Evolutionary conservation across 2,888 invertebrate species (phyloP).

Genomic region (Eristalinus aeneus): DNA sequence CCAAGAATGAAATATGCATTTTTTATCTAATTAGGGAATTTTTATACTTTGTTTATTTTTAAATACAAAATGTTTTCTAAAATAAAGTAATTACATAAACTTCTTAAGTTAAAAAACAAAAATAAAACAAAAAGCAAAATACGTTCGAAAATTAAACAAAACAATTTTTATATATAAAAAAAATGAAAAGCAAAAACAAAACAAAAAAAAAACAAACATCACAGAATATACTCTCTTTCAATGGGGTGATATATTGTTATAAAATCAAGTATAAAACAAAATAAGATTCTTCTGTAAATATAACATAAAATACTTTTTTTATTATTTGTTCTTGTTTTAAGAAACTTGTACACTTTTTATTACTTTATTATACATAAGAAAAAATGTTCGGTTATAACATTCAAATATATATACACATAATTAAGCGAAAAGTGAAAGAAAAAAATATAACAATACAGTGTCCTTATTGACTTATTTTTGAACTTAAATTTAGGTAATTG

Average conservation of each 20-base stretch:
- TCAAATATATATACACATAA: slow-evolving; percentile 44
- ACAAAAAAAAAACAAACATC: slow-evolving; percentile 54
- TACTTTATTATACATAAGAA: slow-evolving; percentile 29
- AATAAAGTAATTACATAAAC: slow-evolving; percentile 36
- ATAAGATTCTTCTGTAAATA: slow-evolving; percentile 60
- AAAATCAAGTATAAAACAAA: slow-evolving; percentile 43
- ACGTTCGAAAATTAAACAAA: slow-evolving; percentile 56
- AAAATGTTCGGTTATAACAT: slow-evolving; percentile 32
- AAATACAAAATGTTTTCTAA: slow-evolving; percentile 49
- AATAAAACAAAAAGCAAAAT: slow-evolving; percentile 20
- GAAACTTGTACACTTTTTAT: slow-evolving; percentile 62
- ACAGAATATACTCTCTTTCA: slow-evolving; percentile 59
- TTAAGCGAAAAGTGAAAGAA: slow-evolving; percentile 21
- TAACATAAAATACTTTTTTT: slow-evolving; percentile 25
- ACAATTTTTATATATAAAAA: slow-evolving; percentile 56
- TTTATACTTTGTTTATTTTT: slow-evolving; percentile 70
- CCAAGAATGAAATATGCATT: slow-evolving; percentile 60
- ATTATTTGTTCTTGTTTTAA: slow-evolving; percentile 22
- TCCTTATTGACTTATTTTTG: slow-evolving; percentile 65
- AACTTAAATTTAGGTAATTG: slow-evolving; percentile 39
- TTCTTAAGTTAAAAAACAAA: slow-evolving; percentile 54
- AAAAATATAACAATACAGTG: slow-evolving; percentile 50
- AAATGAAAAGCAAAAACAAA: slow-evolving; percentile 36
- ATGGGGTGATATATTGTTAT: slow-evolving; percentile 59
- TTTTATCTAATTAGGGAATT: slow-evolving; percentile 69